Conservation (phyloP, 1,140 invertebrate species). For the Caenorhabditis briggsae region DNA sequence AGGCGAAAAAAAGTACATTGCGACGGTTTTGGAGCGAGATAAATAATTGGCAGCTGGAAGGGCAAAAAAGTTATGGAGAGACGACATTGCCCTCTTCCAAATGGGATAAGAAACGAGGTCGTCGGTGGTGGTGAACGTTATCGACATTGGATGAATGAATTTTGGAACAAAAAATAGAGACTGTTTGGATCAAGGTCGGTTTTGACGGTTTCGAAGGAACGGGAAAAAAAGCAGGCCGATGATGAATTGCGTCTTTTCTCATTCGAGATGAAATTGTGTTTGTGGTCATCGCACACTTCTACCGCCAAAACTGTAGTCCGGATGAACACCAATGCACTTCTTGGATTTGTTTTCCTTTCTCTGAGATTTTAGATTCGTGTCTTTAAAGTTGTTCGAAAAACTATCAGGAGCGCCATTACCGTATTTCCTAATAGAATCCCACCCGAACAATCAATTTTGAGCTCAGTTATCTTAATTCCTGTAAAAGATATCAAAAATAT, state of each 20-base stretch:
- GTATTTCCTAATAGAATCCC: too few species aligned
- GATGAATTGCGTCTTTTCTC: conserved; percentile 55
- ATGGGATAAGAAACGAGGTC: conserved; percentile 45
- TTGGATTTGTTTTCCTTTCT: too few species aligned
- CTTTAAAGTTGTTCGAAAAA: too few species aligned
- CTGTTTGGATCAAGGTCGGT: conserved; percentile 49
- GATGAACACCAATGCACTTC: conserved; percentile 1
- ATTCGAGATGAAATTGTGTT: conserved; percentile 46
- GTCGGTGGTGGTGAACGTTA: conserved; percentile 7
- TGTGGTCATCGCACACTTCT: conserved; percentile 25
- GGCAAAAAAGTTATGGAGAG: not conserved
- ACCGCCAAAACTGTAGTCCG: conserved; percentile 25
- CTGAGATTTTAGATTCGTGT: too few species aligned
- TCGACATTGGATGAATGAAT: conserved; percentile 41
- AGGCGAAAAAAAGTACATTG: not conserved
- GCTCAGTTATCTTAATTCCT: too few species aligned
- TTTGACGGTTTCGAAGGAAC: conserved; percentile 2
- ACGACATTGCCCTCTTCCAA: not conserved
- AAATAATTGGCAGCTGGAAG: conserved; percentile 48
- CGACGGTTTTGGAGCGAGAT: conserved; percentile 40
- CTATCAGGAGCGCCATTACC: too few species aligned
- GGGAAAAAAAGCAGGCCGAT: conserved; percentile 9
- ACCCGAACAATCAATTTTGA: too few species aligned
- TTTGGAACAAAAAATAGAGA: conserved; percentile 45
- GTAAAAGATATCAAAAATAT: too few species aligned